Conservation (phyloP, 35 echinoderm and acorn worm species). For the Apostichopus californicus region DNA sequence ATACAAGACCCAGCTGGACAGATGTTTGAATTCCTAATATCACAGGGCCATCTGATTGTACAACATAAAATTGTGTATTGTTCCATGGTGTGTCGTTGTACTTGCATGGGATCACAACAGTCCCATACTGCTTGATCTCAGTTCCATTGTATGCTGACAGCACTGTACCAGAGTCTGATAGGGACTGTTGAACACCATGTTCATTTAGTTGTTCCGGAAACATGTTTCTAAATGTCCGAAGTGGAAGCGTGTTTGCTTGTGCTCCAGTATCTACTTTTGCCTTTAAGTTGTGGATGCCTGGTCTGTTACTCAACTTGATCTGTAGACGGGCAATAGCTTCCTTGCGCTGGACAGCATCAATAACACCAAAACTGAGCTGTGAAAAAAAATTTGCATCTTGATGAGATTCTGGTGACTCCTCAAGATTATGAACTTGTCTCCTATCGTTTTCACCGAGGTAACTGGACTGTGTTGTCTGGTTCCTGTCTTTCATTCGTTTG, state of each 20-base stretch:
- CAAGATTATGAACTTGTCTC: too few species aligned
- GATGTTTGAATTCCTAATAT: constrained; percentile 13
- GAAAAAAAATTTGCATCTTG: too few species aligned
- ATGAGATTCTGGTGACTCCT: too few species aligned
- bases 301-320: background rate
- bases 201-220: background rate
- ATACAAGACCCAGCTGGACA: background rate
- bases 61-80: constrained; percentile 30
- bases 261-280: constrained; percentile 54
- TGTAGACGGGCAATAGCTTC: background rate
- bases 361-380: too few species aligned
- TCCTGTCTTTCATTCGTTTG: background rate
- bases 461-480: background rate
- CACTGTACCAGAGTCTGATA: background rate
- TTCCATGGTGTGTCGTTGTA: background rate
- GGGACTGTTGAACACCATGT: background rate
- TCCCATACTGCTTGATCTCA: background rate
- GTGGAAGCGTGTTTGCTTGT: constrained; percentile 20
- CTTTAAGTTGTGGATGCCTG: background rate
- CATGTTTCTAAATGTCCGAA: constrained; percentile 30
- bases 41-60: constrained; percentile 4
- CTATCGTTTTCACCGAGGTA: too few species aligned
- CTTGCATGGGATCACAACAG: background rate
- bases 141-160: constrained; percentile 42
- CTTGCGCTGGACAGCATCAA: too few species aligned